Conservation (phyloP, 2,113 vertebrate genomes). For the Morone saxatilis region DNA sequence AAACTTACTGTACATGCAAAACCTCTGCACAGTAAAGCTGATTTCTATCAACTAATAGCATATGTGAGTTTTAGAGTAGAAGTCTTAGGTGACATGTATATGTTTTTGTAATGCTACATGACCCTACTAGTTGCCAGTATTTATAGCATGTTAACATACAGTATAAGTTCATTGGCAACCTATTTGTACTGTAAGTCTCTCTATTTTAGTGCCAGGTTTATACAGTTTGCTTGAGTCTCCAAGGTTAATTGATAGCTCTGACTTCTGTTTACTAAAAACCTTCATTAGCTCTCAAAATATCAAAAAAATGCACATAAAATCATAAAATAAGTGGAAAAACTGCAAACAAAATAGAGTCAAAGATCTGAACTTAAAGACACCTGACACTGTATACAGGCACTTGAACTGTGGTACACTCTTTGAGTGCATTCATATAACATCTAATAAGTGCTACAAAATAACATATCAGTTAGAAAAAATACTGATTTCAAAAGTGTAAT, state of each 20-base stretch:
- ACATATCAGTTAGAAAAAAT: slow-evolving; percentile 79
- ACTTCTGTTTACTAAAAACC: slow-evolving; percentile 57
- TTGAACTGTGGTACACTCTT: slow-evolving; percentile 82
- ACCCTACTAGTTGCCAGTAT: slow-evolving; percentile 50
- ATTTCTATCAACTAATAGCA: slow-evolving; percentile 49
- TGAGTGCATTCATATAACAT: slow-evolving; percentile 80
- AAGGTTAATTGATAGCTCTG: slow-evolving; percentile 23
- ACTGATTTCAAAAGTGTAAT: slow-evolving; percentile 74
- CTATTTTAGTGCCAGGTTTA: slow-evolving; percentile 48
- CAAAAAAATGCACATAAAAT: slow-evolving; percentile 48
- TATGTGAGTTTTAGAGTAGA: slow-evolving; percentile 54
- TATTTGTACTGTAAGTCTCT: slow-evolving; percentile 48
- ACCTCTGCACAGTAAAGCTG: slow-evolving; percentile 57
- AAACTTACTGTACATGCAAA: slow-evolving; percentile 70
- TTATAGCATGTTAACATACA: slow-evolving; percentile 66
- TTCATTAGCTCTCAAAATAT: slow-evolving; percentile 61
- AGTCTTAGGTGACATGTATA: slow-evolving; percentile 52
- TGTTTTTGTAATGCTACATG: slow-evolving; percentile 64
- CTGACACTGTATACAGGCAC: slow-evolving; percentile 85
- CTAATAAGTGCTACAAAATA: slow-evolving; percentile 85
- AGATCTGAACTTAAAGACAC: slow-evolving; percentile 70
- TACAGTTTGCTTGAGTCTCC: slow-evolving; percentile 72
- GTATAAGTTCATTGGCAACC: slow-evolving; percentile 54
- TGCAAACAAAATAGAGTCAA: slow-evolving; percentile 44
- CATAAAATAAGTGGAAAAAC: slow-evolving; percentile 46